phyloP scores from a whole-genome alignment of 2,797 vertebrate species.

The Astyanax mexicanus region DNA sequence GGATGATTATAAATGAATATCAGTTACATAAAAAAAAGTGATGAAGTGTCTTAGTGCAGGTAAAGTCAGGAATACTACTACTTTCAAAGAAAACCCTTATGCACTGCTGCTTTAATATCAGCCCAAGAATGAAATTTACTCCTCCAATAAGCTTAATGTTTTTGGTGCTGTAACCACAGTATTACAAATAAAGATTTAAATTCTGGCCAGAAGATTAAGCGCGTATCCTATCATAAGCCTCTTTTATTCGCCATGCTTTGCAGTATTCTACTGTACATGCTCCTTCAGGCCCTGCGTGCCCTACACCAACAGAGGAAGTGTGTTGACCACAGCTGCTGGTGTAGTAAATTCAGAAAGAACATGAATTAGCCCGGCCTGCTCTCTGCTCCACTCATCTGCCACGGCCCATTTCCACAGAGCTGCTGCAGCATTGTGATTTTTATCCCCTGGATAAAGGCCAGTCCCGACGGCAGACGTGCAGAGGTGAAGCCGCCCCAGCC shows the following conservation, averaged over 20 bases:
- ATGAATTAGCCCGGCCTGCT: slow-evolving; percentile 36
- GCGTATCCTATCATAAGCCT: not conserved
- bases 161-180: not conserved
- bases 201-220: not conserved
- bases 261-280: not conserved
- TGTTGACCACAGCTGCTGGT: slow-evolving; percentile 31
- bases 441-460: slow-evolving; percentile 55
- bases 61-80: too few relatives aligned
- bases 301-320: not conserved
- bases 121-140: too few relatives aligned
- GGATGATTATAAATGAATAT: too few relatives aligned
- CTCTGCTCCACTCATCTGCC: slow-evolving; percentile 51
- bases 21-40: too few relatives aligned
- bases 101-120: too few relatives aligned
- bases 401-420: slow-evolving; percentile 65
- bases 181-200: not conserved
- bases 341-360: slow-evolving; percentile 12
- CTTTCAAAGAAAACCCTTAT: too few relatives aligned
- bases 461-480: slow-evolving; percentile 40
- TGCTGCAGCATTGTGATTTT: slow-evolving; percentile 46
- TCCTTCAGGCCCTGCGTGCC: not conserved
- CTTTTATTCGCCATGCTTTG: slow-evolving; percentile 8
- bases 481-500: slow-evolving; percentile 50
- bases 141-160: too few relatives aligned
- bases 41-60: too few relatives aligned